Evolutionary conservation across 2,888 invertebrate species (phyloP), one percentile per base, ranked within the genome.

Genomic region (Eristalis intricaria): DNA sequence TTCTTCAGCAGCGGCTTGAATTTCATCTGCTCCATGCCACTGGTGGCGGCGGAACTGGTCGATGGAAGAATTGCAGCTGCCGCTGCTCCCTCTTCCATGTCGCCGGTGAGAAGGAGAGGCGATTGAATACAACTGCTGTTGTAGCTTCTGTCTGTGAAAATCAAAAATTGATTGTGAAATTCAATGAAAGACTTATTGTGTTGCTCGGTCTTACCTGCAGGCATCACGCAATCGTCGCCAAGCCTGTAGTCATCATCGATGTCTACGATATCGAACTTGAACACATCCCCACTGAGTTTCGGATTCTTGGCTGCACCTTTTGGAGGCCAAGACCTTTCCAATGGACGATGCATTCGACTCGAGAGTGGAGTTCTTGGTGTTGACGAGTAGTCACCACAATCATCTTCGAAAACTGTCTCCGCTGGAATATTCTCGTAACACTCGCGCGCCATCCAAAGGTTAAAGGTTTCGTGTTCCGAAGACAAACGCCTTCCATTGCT

Each of bases 191-290:
- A 1, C 1, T 1, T 50, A 1, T 19, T 8, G 19, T 50, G 19
- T 50, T 5, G 19, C 32, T 19, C 23, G n/a, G 35, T 65, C 22
- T 76, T 68, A 70, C 66, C 84, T 63, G 73, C 56, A 2, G 65
- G 76, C 60, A 75, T 68, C 13, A 63, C 94, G 90, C 94, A 94
- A 88, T 94, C 93, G 89, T 94, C 94, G 1, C 94, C 94, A 15
- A 86, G 69, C 15, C 88, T 84, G 61, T 89, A 89, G 35, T 89
- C 89, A 90, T 97, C 97, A 91, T 97, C 97, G 13, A 96, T 96
- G 90, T 97, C 97, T 84, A 97, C 96, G 80, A 97, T 95, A 92
- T 97, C 97, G 91, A 97, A 97, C 89, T 95, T 96, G 91, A 97
- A 97, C 65, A 96, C 95, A 91, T 97, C 97, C 91, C 97, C 96